phyloP scores from a whole-genome alignment of 1,140 invertebrate species.

The Leptinotarsa texana region DNA sequence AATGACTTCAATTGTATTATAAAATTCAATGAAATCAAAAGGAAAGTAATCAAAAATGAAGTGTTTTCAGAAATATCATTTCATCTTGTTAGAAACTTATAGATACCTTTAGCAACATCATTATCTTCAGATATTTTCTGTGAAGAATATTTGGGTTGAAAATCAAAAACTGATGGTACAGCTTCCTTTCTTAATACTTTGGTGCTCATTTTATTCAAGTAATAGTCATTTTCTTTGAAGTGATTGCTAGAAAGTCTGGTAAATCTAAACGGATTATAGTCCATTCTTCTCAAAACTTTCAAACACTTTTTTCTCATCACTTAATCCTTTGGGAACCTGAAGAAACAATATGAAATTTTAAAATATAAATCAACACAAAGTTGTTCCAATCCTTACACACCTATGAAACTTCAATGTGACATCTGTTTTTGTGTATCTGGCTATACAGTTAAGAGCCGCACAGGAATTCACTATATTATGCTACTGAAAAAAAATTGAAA shows the following conservation, averaged over 20 bases:
- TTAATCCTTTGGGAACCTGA: slow-evolving; percentile 9
- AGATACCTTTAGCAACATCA: neutral
- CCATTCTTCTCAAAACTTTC: slow-evolving; percentile 14
- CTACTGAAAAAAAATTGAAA: too few relatives aligned
- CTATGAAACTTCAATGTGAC: too few relatives aligned
- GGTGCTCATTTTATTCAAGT: slow-evolving; percentile 11
- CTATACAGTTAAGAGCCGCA: too few relatives aligned
- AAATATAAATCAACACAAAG: too few relatives aligned
- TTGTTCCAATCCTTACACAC: too few relatives aligned
- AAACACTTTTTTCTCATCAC: slow-evolving; percentile 17
- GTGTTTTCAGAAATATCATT: too few relatives aligned
- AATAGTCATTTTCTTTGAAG: slow-evolving; percentile 21
- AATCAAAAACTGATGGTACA: slow-evolving; percentile 25
- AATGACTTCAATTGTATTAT: too few relatives aligned
- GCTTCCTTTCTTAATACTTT: slow-evolving; percentile 23
- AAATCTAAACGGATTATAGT: neutral
- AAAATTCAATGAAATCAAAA: too few relatives aligned
- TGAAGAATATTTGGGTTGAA: neutral
- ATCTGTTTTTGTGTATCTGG: too few relatives aligned
- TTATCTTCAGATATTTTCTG: neutral
- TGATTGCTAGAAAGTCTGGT: slow-evolving; percentile 23
- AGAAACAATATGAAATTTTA: too few relatives aligned
- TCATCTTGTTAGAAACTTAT: neutral
- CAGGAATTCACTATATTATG: too few relatives aligned
- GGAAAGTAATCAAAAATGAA: too few relatives aligned